Base-by-base conservation (phyloP, 1,140 invertebrate species). In the Pentalonia nigronervosa region DNA sequence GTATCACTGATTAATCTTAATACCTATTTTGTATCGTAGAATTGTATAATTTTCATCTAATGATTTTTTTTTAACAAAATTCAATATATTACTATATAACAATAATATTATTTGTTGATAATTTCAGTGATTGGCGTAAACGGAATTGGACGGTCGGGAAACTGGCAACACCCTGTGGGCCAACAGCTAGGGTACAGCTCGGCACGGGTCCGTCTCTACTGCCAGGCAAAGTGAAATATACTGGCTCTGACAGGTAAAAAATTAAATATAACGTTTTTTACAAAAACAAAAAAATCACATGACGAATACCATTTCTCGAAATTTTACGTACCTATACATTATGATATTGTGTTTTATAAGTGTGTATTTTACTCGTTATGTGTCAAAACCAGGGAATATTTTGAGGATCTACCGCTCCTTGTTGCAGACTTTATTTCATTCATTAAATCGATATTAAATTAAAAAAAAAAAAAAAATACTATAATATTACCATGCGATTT, bases 111-210 rank as follows among this genome's bases (percentile, higher is more conserved):
- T 76, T 76, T 76, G 30, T n/a, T 76, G 6, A 76, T 76, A 17
- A 14, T 94, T 94, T 94, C 90, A 94, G 93, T 94, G 93, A 86
- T 93, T 93, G 91, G 91, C 76, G 91, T 93, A 14, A 93, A 93
- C 7, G 91, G 91, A 86, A 93, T 83, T 95, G 93, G 92, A 94
- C 94, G 93, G 96, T 96, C 97, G 97, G 97, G 97, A 98, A 98
- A 98, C 97, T 98, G 97, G 97, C 97, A 96, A 97, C 97, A 97
- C 97, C 97, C 97, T 98, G 97, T 97, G 97, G 97, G 97, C 97
- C 97, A 96, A 96, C 97, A 97, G 97, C 97, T 96, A 96, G 96
- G 96, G 96, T 96, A 96, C 96, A 96, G 96, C 96, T 96, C 95
- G 96, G 96, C 95, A 96, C 96, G 96, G 96, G 96, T 95, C 96